Percentiles rank a stretch among this genome's conserved stretches.
These are phyloP conservation scores for Uropetala carovei DNA, from an alignment of 2,888 invertebrate species.

Conservation along the genomic window DNA sequence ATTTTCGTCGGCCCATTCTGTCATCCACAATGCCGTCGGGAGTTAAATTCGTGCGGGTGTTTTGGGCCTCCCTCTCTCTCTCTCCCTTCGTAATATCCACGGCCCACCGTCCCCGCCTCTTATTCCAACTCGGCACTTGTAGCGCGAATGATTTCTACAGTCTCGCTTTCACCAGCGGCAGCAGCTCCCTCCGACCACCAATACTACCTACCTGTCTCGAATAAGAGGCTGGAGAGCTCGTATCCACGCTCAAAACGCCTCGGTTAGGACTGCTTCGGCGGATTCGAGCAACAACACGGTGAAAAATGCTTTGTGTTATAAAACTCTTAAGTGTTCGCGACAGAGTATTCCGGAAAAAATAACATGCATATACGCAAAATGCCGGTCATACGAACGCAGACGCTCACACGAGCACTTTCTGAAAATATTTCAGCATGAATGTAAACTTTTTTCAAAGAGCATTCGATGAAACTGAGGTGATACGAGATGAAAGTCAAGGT, in stretches of 20 bases:
- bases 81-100: not conserved
- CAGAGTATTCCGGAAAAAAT: too few species aligned
- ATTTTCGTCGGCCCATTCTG: not conserved
- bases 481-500: not conserved
- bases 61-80: not conserved
- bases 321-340: too few species aligned
- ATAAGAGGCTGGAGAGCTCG: not conserved
- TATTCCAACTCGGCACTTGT: not conserved
- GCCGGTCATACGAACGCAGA: too few species aligned
- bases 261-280: not conserved
- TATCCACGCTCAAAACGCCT: not conserved
- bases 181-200: not conserved
- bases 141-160: constrained; percentile 17
- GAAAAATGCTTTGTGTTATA: too few species aligned
- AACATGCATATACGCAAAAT: too few species aligned
- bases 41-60: not conserved
- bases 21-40: not conserved
- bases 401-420: too few species aligned
- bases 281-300: not conserved
- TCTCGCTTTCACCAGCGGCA: constrained; percentile 32
- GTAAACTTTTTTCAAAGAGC: too few species aligned
- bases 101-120: not conserved
- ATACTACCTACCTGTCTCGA: not conserved
- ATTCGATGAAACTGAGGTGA: not conserved
- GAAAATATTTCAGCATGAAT: too few species aligned